Evolutionary conservation across 2,113 vertebrate genomes (phyloP).

Genomic region (Datnioides undecimradiatus): DNA sequence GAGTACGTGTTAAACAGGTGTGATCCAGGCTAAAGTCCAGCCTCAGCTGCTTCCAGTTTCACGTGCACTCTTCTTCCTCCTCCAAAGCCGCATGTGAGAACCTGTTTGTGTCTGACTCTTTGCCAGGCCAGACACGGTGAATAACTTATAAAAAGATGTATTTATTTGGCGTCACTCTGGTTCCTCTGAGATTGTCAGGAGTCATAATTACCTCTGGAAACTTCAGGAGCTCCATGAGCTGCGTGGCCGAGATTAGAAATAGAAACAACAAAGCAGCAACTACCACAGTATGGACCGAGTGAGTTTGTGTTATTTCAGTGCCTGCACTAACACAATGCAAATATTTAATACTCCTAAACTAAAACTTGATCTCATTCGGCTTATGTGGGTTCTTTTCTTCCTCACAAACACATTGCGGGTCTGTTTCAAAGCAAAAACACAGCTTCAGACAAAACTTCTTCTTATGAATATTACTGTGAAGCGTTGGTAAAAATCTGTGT

Average conservation of each 20-base stretch:
- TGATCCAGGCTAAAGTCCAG: not conserved
- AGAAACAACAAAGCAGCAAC: not conserved
- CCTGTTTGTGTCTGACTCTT: not conserved
- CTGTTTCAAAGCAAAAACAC: not conserved
- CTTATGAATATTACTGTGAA: slow-evolving; percentile 23
- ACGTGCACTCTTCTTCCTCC: not conserved
- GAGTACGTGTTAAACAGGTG: not conserved
- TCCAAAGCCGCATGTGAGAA: slow-evolving; percentile 31
- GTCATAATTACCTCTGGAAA: slow-evolving; percentile 34
- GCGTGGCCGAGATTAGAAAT: slow-evolving; percentile 16
- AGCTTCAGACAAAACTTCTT: slow-evolving; percentile 7
- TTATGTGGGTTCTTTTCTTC: not conserved
- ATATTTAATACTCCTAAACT: not conserved
- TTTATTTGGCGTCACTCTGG: slow-evolving; percentile 14
- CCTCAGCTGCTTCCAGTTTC: slow-evolving; percentile 21
- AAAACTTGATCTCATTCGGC: not conserved
- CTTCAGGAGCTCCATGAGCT: slow-evolving; percentile 7
- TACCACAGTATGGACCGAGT: not conserved
- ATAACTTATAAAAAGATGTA: not conserved
- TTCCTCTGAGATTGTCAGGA: slow-evolving; percentile 20
- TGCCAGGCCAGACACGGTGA: not conserved
- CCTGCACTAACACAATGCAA: slow-evolving; percentile 12
- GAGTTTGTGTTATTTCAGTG: not conserved
- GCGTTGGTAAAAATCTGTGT: slow-evolving; percentile 19
- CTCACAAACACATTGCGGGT: slow-evolving; percentile 4